These are phyloP conservation scores for Erythrocercus mccallii DNA, from an alignment of 2,113 vertebrate genomes.

Conservation along the genomic window DNA sequence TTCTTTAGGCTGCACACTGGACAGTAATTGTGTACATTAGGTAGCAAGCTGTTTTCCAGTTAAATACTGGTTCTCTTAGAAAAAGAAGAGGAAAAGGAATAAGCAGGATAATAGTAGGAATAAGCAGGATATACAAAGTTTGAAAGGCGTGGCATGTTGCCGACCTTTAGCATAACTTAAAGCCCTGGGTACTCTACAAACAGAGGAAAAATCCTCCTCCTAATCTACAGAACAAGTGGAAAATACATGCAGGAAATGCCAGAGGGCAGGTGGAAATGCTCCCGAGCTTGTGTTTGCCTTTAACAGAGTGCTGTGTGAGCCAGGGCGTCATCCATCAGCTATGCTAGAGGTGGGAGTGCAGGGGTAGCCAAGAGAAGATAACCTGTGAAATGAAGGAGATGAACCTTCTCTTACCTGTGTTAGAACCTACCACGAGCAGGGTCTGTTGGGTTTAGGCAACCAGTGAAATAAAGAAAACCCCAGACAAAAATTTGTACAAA, in stretches of 20 bases:
- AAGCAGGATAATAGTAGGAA: not conserved
- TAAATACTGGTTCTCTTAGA: not conserved
- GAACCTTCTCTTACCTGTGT: not conserved
- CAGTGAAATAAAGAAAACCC: not conserved
- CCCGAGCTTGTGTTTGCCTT: not conserved
- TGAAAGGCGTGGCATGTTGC: not conserved
- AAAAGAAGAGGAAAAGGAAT: not conserved
- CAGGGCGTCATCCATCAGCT: not conserved
- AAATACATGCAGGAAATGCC: not conserved
- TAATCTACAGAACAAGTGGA: not conserved
- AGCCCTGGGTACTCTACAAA: not conserved
- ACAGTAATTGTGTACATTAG: not conserved
- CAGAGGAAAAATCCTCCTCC: not conserved
- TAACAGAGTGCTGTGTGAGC: not conserved
- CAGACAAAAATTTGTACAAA: not conserved
- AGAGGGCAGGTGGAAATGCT: not conserved
- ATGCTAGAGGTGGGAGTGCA: not conserved
- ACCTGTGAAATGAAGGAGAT: not conserved
- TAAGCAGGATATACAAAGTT: not conserved
- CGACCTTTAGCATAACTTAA: not conserved
- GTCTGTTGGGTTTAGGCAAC: not conserved
- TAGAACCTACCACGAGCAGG: not conserved
- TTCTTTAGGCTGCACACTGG: not conserved
- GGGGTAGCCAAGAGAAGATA: not conserved
- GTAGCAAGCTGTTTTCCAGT: not conserved